Evolutionary conservation across 2,113 vertebrate genomes (phyloP).

Genomic region (Mormyrus lacerda): DNA sequence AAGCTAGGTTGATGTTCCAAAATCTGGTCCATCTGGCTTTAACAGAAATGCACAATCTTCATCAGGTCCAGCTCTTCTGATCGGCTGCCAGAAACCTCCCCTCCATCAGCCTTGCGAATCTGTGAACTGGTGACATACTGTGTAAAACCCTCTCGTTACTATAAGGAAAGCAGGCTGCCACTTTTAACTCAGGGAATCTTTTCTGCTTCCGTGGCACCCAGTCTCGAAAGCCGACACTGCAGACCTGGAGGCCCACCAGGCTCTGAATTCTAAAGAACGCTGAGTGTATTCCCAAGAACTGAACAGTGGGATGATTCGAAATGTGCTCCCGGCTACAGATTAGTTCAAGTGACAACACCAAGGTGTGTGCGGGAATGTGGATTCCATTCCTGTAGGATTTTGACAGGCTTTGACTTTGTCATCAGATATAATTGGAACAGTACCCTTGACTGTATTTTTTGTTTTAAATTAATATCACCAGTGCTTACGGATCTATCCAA

Average conservation of each 20-base stretch:
- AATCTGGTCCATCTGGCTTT: background rate
- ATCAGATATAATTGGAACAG: background rate
- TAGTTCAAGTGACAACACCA: background rate
- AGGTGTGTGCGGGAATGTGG: background rate
- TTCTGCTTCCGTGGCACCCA: background rate
- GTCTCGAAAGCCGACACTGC: background rate
- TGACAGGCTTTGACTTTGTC: background rate
- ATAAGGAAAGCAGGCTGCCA: background rate
- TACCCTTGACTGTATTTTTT: background rate
- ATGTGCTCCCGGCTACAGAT: background rate
- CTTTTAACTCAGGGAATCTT: background rate
- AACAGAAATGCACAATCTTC: background rate
- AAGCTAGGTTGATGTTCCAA: background rate
- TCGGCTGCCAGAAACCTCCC: background rate
- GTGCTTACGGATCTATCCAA: slow-evolving; percentile 4
- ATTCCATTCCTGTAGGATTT: background rate
- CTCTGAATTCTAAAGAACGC: background rate
- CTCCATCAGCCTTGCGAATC: background rate
- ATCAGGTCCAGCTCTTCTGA: background rate
- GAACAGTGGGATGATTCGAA: background rate
- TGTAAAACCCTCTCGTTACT: background rate
- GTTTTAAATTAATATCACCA: background rate
- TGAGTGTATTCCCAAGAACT: background rate
- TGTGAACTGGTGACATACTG: background rate
- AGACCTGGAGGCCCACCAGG: background rate